A percentile compares a stretch with the other conserved stretches of the same genome.
phyloP scores from a whole-genome alignment of 2,888 invertebrate genomes.

The Acronicta aceris region DNA sequence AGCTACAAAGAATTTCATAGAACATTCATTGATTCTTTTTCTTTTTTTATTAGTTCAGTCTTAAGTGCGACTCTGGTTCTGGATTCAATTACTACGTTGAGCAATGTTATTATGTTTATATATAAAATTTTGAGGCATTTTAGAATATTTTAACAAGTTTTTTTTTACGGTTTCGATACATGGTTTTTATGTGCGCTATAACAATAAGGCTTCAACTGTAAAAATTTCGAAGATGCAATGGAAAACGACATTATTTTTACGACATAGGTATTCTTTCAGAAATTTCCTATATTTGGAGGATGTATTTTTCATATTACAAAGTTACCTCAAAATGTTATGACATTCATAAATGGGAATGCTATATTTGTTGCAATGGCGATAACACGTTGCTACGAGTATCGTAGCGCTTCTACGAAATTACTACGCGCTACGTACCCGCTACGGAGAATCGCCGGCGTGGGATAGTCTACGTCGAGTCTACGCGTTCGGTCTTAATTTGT shows the following conservation, averaged over 20 bases:
- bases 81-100: too few relatives aligned
- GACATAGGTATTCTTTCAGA: slow-evolving; percentile 6
- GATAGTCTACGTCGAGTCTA: slow-evolving; percentile 12
- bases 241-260: slow-evolving; percentile 20
- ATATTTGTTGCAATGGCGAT: slow-evolving; percentile 39
- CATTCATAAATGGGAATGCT: slow-evolving; percentile 37
- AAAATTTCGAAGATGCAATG: slow-evolving; percentile 7
- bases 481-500: background rate
- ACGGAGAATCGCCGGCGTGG: slow-evolving; percentile 9
- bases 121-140: too few relatives aligned
- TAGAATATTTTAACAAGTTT: too few relatives aligned
- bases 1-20: too few relatives aligned
- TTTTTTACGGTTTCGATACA: too few relatives aligned
- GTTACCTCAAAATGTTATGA: slow-evolving; percentile 23
- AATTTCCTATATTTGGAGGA: slow-evolving; percentile 12
- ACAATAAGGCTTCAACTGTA: background rate
- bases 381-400: slow-evolving; percentile 37
- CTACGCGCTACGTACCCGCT: slow-evolving; percentile 39
- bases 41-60: too few relatives aligned
- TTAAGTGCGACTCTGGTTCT: too few relatives aligned
- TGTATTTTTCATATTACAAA: slow-evolving; percentile 28
- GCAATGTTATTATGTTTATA: too few relatives aligned
- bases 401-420: slow-evolving; percentile 38
- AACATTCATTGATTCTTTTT: too few relatives aligned
- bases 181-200: background rate